Evolutionary conservation across 2,113 vertebrate genomes (phyloP).

Genomic region (Leucopsar rothschildi): DNA sequence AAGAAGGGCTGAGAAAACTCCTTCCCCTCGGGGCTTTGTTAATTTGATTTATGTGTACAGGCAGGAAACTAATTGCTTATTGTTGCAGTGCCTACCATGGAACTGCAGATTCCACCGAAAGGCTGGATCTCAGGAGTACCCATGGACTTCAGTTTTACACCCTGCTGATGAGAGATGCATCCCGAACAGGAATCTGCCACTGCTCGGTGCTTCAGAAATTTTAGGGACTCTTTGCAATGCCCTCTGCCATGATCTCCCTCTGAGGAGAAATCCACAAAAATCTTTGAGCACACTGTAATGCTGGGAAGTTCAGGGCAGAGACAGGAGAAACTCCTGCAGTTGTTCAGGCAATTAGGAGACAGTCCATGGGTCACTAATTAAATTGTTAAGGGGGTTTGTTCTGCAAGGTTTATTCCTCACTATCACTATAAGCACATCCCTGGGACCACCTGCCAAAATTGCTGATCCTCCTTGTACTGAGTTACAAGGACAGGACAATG

Average conservation of each 20-base stretch:
- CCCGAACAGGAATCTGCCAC: background rate
- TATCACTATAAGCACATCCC: accelerated
- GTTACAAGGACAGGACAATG: background rate
- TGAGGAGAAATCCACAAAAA: background rate
- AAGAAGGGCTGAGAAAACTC: constrained; percentile 1
- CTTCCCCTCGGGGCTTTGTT: constrained; percentile 2
- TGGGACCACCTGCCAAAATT: background rate
- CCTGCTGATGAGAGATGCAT: background rate
- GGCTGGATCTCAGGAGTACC: background rate
- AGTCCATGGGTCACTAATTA: background rate
- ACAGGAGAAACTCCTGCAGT: background rate
- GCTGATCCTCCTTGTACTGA: background rate
- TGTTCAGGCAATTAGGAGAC: background rate
- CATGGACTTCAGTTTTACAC: background rate
- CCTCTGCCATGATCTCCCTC: background rate
- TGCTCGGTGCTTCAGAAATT: background rate
- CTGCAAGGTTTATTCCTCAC: background rate
- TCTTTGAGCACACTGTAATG: accelerated
- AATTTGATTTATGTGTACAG: constrained; percentile 53
- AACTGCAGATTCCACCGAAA: background rate
- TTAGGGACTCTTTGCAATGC: background rate
- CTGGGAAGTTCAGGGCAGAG: background rate
- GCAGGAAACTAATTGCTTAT: constrained; percentile 45
- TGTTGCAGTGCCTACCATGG: background rate
- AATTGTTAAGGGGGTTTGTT: background rate